Base-by-base conservation (phyloP, 1,140 invertebrate species). In the Monomorium pharaonis region DNA sequence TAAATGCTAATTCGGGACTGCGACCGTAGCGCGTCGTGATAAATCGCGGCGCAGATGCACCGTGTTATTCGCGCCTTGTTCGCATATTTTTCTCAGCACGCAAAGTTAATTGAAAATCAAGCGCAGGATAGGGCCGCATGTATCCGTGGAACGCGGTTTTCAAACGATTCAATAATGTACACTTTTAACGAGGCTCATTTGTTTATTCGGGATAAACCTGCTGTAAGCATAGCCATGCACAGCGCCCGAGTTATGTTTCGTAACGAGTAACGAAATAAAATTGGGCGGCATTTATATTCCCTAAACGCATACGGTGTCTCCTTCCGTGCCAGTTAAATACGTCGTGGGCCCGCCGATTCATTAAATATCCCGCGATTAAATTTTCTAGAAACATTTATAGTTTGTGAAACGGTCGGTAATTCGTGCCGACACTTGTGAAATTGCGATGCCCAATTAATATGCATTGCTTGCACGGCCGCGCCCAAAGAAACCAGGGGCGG, bases 61-160 rank as follows among this genome's bases (percentile, higher is more conserved):
- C 63, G 75, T 72, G 86, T 88, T 88, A 85, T 88, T 91, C 88
- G 72, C 89, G 72, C 67, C 89, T 91, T 87, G 88, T 92, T 90
- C 85, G 54, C 81, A 88, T 91, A 91, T 91, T 89, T 91, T 90
- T 91, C 81, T 65, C 47, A 49, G 27, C 65, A 49, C 27, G 65
- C 83, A 67, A 86, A 90, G 92, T 92, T 91, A 92, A 92, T 92
- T 92, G 89, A 87, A 91, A 92, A 92, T 92, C 90, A 92, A 91
- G 85, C 81, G 72, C n/a, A n/a, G n/a, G n/a, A n/a, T n/a, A n/a
- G n/a, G n/a, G n/a, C 51, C 33, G 16, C 51, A 60, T 44, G 74
- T 72, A 44, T 51, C 30, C 33, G 54, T 63, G 78, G 56, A 67
- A 63, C 84, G 56, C 47, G 44, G 70, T 72, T 88, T 89, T 80